Base-by-base conservation (phyloP, 2,113 vertebrate genomes). In the Myiozetetes cayanensis region DNA sequence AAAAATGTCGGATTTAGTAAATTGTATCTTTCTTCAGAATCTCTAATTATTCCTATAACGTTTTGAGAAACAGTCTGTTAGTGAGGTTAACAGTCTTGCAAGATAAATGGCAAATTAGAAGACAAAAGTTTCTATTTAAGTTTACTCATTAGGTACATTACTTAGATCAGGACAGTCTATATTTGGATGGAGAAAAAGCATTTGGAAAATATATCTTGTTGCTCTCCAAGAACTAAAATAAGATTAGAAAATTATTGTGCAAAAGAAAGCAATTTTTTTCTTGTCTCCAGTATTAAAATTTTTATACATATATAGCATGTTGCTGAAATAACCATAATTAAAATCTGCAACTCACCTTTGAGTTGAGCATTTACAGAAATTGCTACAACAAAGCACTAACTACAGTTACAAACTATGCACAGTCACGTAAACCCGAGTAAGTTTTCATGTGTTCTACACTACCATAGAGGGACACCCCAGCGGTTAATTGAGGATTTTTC, bases 381-480 rank as follows among this genome's bases (percentile, higher is more conserved):
- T 20, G 8, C 88, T 74, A 75, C 25, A 87, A 78, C 25, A 87
- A 78, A 93, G 52, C 31, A 55, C 10, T 41, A 53, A 61, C 47
- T 49, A 86, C 37, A 93, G 30, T 89, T 90, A 78, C 16, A 90
- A 75, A 47, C 70, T 71, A 49, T 4, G 25, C 8, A 61, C 8
- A 95, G 50, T 14, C 35, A 53, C 18, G 55, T 67, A 30, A 93
- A 55, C 44, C 63, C 79, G 39, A 68, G 8, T 43, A 94, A 94
- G 49, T 93, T 93, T 91, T 41, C 65, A 79, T 14, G 55, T 67
- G 58, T 94, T 96, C 74, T 95, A 93, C 82, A 47, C 97, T 98
- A 99, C 99, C 99, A 20, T 99, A 99, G 88, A 98, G 62, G 4
- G 99, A 99, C 63, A 99, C 99, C 50, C 98, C 99, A 14, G 99